Evolutionary conservation across 2,113 vertebrate genomes (phyloP).

Genomic region (Hydrochoerus hydrochaeris): DNA sequence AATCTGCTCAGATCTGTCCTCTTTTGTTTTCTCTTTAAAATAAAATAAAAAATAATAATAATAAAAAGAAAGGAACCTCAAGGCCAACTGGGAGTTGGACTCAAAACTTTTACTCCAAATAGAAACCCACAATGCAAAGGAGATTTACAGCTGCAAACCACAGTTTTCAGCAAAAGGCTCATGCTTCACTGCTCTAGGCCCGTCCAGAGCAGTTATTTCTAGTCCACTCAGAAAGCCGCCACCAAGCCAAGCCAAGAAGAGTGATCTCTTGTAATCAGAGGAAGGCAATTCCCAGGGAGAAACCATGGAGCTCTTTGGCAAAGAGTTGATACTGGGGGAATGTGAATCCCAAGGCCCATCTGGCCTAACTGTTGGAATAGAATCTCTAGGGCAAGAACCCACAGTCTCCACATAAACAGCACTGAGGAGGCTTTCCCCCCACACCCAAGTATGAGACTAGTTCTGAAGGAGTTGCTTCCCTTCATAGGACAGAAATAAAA

Average conservation of each 20-base stretch:
- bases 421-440: background rate
- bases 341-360: background rate
- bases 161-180: background rate
- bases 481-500: background rate
- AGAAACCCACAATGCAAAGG: conserved; percentile 53
- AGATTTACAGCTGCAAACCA: background rate
- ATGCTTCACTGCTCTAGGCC: background rate
- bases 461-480: background rate
- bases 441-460: background rate
- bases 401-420: too few species aligned
- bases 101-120: background rate
- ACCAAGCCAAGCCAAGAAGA: background rate
- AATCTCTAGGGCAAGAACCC: background rate
- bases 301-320: background rate
- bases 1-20: too few species aligned
- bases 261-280: accelerated
- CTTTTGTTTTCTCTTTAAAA: too few species aligned
- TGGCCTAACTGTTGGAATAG: background rate
- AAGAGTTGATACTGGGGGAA: accelerated
- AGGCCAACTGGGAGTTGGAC: accelerated
- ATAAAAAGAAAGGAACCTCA: too few species aligned
- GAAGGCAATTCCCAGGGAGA: background rate
- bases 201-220: background rate
- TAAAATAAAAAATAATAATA: too few species aligned
- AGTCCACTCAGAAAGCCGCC: background rate